Conservation (phyloP, 2,888 invertebrate species). For the Panzeria rudis region DNA sequence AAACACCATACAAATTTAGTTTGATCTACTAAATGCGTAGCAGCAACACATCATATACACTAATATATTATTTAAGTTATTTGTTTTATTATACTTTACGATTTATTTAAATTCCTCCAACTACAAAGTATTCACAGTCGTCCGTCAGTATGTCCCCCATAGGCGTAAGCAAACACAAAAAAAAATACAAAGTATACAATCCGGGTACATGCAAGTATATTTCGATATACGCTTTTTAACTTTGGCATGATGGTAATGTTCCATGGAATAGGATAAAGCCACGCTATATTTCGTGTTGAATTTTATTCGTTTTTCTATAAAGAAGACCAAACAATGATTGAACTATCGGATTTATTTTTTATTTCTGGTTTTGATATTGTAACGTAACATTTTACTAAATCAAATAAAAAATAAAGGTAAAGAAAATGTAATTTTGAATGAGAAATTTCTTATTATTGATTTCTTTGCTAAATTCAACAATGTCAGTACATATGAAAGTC, state of each 20-base stretch:
- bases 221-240: conserved; percentile 18
- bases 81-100: conserved; percentile 24
- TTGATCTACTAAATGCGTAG: background rate
- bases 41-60: background rate
- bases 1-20: background rate
- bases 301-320: conserved; percentile 2
- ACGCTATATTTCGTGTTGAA: conserved; percentile 71
- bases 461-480: background rate
- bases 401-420: background rate
- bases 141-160: background rate
- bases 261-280: conserved; percentile 60
- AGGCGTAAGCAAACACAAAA: background rate
- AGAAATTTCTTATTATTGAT: background rate
- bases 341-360: conserved; percentile 5
- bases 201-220: background rate
- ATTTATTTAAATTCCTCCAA: conserved; percentile 24
- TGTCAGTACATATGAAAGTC: background rate
- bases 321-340: conserved; percentile 30
- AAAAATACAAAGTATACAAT: background rate
- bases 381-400: conserved; percentile 1
- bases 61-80: background rate
- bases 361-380: background rate
- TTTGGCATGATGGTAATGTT: conserved; percentile 43
- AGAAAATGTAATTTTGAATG: background rate
- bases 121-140: background rate